Base-by-base conservation (phyloP, 1,140 invertebrate genomes). In the Trachymyrmex septentrionalis region DNA sequence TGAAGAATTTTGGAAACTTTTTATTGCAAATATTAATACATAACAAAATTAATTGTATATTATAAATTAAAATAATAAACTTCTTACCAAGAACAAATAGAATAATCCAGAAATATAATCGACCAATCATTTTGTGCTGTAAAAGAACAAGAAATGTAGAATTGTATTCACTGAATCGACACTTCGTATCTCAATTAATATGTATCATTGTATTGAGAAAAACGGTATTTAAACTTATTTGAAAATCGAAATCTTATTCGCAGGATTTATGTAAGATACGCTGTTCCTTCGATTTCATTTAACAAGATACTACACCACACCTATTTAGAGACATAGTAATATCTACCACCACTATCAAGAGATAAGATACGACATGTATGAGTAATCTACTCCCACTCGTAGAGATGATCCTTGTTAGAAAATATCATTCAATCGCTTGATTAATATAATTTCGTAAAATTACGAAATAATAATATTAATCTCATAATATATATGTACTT, bases 271-370 rank as follows among this genome's bases (percentile, higher is more conserved):
- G 21, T 16, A 59, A 16, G 80, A 55, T 63, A 67, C 61, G 57
- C 19, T 86, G 55, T 57, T 53, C 72, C 64, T 85, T 86, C 66
- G 64, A 69, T 84, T 86, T 55, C 50, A 61, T 67, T 64, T 81
- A 86, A 55, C 55, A 80, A 91, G 87, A 75, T 88, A 88, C 81
- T 86, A 87, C 72, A 94, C 94, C 93, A 94, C 94, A 92, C 94
- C 93, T 94, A 93, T 87, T 76, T 82, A 87, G 69, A 88, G 85
- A 86, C 86, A 87, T 92, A 93, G 87, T 88, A 90, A 90, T 91
- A 93, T 87, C 92, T 92, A 93, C 92, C 91, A 92, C 90, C 93
- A 94, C 93, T 92, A 91, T 86, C 82, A 90, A 93, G 93, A 93
- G 94, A 94, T 93, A 94, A 89, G 88, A 77, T 93, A 94, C 67